phyloP scores from a whole-genome alignment of 2,888 invertebrate genomes.

The Perithous albicinctus region DNA sequence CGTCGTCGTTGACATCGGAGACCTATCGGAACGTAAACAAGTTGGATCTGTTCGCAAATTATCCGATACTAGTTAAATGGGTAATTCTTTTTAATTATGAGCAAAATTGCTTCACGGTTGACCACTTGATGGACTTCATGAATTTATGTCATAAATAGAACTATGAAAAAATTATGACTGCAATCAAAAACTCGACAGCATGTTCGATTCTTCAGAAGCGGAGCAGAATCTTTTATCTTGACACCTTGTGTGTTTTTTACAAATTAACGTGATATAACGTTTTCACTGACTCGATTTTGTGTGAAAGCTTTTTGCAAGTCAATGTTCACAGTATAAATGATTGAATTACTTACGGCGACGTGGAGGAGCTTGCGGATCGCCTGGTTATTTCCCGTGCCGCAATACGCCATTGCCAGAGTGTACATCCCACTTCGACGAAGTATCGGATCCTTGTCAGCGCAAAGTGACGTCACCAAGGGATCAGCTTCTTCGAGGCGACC shows the following conservation, averaged over 20 bases:
- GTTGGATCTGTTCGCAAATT: neutral
- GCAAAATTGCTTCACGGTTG: too few species aligned
- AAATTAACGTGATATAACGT: neutral
- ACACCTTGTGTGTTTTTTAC: too few species aligned
- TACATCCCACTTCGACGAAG: slow-evolving; percentile 98
- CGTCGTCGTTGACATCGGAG: slow-evolving; percentile 99
- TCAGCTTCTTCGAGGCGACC: slow-evolving; percentile 99
- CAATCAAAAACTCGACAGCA: too few species aligned
- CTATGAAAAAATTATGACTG: too few species aligned
- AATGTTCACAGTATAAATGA: slow-evolving; percentile 28
- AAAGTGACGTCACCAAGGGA: slow-evolving; percentile 94
- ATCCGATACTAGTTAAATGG: neutral
- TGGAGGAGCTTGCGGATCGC: slow-evolving; percentile 97
- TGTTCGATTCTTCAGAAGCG: neutral
- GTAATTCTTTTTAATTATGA: neutral
- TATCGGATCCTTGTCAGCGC: slow-evolving; percentile 97
- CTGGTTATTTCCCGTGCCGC: slow-evolving; percentile 98
- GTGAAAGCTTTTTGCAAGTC: neutral
- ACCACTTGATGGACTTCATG: too few species aligned
- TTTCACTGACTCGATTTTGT: neutral
- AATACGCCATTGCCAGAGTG: slow-evolving; percentile 99
- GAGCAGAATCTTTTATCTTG: neutral
- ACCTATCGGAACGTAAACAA: slow-evolving; percentile 84
- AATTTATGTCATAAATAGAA: too few species aligned
- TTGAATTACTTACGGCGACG: slow-evolving; percentile 91